phyloP scores from a whole-genome alignment of 2,113 vertebrate genomes.

The Neolamprologus longior region DNA sequence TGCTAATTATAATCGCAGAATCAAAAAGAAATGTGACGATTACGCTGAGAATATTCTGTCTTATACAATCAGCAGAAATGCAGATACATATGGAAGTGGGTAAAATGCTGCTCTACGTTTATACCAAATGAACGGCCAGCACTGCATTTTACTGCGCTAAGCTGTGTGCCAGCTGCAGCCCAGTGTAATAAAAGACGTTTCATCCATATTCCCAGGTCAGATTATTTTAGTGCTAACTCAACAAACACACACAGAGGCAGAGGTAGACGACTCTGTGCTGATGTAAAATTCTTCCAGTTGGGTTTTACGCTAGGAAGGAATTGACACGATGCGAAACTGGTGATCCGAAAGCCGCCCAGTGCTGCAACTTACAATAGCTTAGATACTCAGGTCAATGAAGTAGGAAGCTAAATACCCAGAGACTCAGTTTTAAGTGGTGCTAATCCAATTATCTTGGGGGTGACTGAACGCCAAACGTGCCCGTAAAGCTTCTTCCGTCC shows the following conservation, averaged over 20 bases:
- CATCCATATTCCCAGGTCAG: constrained; percentile 34
- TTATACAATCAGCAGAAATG: constrained; percentile 29
- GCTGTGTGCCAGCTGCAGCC: constrained; percentile 19
- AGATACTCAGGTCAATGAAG: neutral
- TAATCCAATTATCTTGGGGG: constrained; percentile 41
- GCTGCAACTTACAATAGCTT: neutral
- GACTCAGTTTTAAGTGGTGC: constrained; percentile 39
- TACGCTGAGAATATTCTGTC: neutral
- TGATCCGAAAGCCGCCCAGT: neutral
- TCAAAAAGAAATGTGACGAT: neutral
- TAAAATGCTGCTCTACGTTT: neutral
- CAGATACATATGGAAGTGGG: neutral
- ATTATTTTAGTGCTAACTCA: constrained; percentile 33
- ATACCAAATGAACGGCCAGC: neutral
- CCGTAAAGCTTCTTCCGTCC: constrained; percentile 13
- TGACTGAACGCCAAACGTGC: constrained; percentile 6
- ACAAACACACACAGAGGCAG: neutral
- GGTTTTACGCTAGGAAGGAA: neutral
- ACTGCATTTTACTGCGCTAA: constrained; percentile 2
- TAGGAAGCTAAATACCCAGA: neutral
- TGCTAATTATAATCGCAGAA: constrained; percentile 10
- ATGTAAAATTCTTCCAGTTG: neutral
- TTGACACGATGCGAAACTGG: constrained; percentile 18
- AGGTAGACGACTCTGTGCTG: neutral
- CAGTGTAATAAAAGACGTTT: constrained; percentile 28